Evolutionary conservation across 2,113 vertebrate species (phyloP), one percentile per base, ranked within the genome.

Genomic region (Poeciliopsis occidentalis): DNA sequence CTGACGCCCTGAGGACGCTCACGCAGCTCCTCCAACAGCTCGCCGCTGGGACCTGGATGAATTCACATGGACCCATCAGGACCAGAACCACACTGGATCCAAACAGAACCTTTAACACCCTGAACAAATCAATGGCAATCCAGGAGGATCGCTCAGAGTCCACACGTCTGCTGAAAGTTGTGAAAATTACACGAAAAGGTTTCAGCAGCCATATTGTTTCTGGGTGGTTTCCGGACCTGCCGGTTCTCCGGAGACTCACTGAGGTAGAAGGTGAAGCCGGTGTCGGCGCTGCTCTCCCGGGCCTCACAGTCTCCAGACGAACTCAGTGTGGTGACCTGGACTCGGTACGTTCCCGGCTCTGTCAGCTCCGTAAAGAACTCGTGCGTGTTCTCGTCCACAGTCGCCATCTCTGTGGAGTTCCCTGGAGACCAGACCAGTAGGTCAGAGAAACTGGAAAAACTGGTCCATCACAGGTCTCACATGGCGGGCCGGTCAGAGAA

Each of bases 241-340:
- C 13, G 13, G 39, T 27, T 44, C n/a, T 6, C 61, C 17, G 12
- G 8, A 17, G 47, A 71, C 79, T 90, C 93, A 99, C 97, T 95
- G 83, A 98, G 96, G 76, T 98, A 98, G 94, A 99, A 99, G 81
- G 93, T 95, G 82, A 97, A 93, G 1, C 94, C 95, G 64, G 93
- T 94, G 86, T 95, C 86, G 8, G 92, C 84, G n/a, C 91, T 83
- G 79, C 97, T 98, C 91, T 95, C 96, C 30, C 97, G 91, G 67
- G 94, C 87, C 69, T 96, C 95, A 4, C 98, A 99, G 68, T 95
- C 94, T 69, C 97, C 0, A 95, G 90, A n/a, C 0, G 95, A 95
- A 78, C 97, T 99, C 51, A 98, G 94, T 0, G 97, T 96, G 57
- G 93, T 93, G 64, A 98, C 95, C 10, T 91, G 95, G 26, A 97